phyloP scores from a whole-genome alignment of 2,888 invertebrate species.

The Ctena decussata region DNA sequence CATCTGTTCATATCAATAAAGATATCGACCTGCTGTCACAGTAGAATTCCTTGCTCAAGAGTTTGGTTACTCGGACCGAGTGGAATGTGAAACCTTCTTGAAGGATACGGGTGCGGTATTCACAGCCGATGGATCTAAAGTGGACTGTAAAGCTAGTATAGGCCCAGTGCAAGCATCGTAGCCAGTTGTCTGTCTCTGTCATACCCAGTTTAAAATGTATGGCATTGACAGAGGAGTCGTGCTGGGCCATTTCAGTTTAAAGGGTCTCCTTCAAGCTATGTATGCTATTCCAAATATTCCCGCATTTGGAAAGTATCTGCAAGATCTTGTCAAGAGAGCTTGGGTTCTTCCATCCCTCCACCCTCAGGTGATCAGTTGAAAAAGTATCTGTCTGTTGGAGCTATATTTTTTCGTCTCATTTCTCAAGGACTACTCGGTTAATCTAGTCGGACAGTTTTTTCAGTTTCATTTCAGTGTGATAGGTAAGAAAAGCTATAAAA shows the following conservation, averaged over 20 bases:
- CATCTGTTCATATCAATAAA: conserved; percentile 63
- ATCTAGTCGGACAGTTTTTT: too few species aligned
- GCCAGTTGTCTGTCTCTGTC: not conserved
- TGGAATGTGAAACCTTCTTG: conserved; percentile 96
- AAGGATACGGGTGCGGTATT: conserved; percentile 92
- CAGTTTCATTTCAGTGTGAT: too few species aligned
- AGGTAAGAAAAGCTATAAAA: too few species aligned
- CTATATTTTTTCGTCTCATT: too few species aligned
- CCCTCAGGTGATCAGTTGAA: too few species aligned
- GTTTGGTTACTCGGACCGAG: conserved; percentile 94
- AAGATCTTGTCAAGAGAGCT: too few species aligned
- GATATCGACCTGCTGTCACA: conserved; percentile 97
- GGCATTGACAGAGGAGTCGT: not conserved
- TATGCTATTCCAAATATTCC: too few species aligned
- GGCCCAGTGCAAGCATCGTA: conserved; percentile 63
- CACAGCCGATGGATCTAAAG: conserved; percentile 88
- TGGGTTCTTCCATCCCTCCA: too few species aligned
- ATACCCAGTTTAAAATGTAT: not conserved
- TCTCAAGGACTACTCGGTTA: too few species aligned
- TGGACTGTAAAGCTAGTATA: conserved; percentile 93
- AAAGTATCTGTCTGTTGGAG: too few species aligned
- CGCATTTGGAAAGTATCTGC: too few species aligned
- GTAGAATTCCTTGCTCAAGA: conserved; percentile 95
- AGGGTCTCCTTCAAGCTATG: too few species aligned
- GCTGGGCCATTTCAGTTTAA: not conserved